phyloP scores from a whole-genome alignment of 1,140 invertebrate species.

The Ostrea edulis region DNA sequence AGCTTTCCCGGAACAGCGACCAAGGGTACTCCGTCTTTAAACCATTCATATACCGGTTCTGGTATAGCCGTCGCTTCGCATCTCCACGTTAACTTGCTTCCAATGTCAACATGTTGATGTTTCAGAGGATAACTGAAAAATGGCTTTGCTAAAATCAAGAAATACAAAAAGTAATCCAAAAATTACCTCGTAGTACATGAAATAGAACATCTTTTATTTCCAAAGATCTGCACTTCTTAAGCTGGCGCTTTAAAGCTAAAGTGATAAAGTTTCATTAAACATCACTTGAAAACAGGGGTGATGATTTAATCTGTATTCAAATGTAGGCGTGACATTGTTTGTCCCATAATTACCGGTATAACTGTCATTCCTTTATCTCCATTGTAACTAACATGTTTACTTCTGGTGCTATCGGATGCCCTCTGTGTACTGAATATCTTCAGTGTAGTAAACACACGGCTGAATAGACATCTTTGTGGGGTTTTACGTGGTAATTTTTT shows the following conservation, averaged over 20 bases:
- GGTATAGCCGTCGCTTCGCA: conserved; percentile 98
- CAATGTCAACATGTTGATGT: conserved; percentile 93
- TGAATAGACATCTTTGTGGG: neutral
- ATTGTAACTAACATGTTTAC: conserved; percentile 13
- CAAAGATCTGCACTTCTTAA: neutral
- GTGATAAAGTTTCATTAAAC: conserved; percentile 8
- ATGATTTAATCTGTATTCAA: conserved; percentile 8
- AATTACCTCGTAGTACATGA: neutral
- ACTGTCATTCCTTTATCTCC: neutral
- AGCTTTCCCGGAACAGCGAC: conserved; percentile 78
- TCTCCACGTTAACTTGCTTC: conserved; percentile 91
- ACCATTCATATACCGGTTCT: conserved; percentile 94
- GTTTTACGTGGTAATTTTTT: neutral
- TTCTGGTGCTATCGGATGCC: neutral
- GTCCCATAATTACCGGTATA: neutral
- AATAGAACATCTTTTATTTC: neutral
- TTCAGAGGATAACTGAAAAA: conserved; percentile 94
- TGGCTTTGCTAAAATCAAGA: conserved; percentile 85
- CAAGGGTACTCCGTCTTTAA: conserved; percentile 85
- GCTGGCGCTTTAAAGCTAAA: neutral
- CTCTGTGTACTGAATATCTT: neutral
- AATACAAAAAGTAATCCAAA: neutral
- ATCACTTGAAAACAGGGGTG: neutral
- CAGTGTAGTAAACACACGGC: neutral
- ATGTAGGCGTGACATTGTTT: conserved; percentile 16